Evolutionary conservation across 2,888 invertebrate species (phyloP).

Genomic region (Agonopterix subpropinquella): DNA sequence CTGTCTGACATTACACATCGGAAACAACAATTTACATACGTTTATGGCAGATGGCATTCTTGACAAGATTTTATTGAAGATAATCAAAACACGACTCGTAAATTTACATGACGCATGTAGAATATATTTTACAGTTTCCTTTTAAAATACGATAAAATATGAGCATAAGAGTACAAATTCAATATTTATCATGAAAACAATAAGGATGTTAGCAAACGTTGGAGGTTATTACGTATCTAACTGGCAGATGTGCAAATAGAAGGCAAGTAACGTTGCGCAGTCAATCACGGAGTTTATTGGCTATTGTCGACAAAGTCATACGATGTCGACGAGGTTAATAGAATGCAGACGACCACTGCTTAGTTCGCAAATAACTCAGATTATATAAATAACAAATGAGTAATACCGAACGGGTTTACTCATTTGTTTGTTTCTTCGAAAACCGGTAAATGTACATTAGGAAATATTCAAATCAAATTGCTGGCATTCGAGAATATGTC

Average conservation of each 20-base stretch:
- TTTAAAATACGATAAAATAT: neutral
- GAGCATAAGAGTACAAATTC: neutral
- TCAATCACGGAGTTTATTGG: conserved; percentile 34
- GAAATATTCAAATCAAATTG: conserved; percentile 1
- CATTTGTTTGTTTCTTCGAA: conserved; percentile 14
- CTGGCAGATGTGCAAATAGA: conserved; percentile 43
- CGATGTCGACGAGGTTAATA: conserved; percentile 45
- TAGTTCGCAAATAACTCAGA: neutral
- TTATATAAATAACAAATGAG: too few relatives aligned
- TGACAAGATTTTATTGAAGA: conserved; percentile 1
- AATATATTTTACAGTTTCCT: neutral
- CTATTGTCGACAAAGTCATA: conserved; percentile 19
- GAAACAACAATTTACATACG: neutral
- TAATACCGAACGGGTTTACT: conserved; percentile 20
- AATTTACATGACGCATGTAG: conserved; percentile 1
- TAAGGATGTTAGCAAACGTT: neutral
- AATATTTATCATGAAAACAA: neutral
- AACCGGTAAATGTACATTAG: conserved; percentile 11
- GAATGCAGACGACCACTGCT: neutral
- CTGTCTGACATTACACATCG: neutral
- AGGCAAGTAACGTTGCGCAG: conserved; percentile 47
- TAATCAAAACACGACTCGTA: conserved; percentile 1
- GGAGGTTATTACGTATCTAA: conserved; percentile 12
- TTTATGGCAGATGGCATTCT: conserved; percentile 1
- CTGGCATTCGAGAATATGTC: neutral